phyloP scores from a whole-genome alignment of 2,113 vertebrate species.

The Melanotaenia duboulayi region DNA sequence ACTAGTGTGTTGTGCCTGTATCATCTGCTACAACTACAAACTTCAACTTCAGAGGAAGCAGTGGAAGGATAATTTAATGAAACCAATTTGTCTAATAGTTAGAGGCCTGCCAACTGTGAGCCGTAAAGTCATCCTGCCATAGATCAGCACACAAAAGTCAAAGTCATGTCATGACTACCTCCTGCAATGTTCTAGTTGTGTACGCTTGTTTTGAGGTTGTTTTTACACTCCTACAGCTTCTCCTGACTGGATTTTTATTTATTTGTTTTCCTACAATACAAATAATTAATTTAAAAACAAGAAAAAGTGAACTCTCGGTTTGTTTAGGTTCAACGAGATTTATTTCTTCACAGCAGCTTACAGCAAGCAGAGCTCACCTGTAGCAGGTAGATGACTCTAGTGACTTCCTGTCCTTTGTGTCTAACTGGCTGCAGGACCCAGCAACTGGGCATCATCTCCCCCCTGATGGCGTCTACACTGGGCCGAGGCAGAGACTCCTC shows the following conservation, averaged over 20 bases:
- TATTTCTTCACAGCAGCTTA: not conserved
- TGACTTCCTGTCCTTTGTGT: slow-evolving; percentile 83
- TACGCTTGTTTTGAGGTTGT: not conserved
- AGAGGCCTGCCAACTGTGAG: slow-evolving; percentile 15
- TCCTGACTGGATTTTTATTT: not conserved
- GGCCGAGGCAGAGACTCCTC: slow-evolving; percentile 92
- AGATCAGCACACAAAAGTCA: slow-evolving; percentile 8
- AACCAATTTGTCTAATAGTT: slow-evolving; percentile 27
- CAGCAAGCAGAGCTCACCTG: slow-evolving; percentile 84
- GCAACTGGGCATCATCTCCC: slow-evolving; percentile 94
- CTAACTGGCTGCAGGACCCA: slow-evolving; percentile 91
- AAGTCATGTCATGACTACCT: not conserved
- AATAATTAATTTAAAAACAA: no score
- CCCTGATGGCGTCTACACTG: slow-evolving; percentile 87
- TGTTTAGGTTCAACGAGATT: not conserved
- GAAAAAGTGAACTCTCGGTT: not conserved
- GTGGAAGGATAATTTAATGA: not conserved
- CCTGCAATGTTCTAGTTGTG: not conserved
- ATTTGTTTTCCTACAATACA: no score
- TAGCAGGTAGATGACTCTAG: slow-evolving; percentile 89
- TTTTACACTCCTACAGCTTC: not conserved
- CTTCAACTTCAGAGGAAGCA: not conserved
- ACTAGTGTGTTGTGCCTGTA: not conserved
- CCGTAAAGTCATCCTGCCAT: slow-evolving; percentile 28
- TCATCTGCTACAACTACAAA: slow-evolving; percentile 10